These are phyloP conservation scores for Anthonomus grandis DNA, from an alignment of 1,140 invertebrate species.

Conservation along the genomic window DNA sequence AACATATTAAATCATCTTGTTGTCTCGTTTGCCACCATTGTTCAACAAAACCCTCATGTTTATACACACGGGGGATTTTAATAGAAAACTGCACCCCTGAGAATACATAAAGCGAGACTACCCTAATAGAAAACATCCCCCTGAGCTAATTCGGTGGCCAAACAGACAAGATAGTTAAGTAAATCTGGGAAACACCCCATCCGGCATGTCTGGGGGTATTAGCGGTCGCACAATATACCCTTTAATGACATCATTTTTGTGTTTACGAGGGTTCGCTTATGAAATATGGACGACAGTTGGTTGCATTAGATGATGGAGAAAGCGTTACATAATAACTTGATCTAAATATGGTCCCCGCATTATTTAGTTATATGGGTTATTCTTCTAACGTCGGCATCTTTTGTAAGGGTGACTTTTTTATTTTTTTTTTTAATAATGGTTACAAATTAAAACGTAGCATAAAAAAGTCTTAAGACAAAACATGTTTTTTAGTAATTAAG, in stretches of 20 bases:
- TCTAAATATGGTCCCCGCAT: no score
- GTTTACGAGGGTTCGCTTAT: no score
- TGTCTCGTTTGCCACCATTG: constrained; percentile 17
- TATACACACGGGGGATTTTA: constrained; percentile 10
- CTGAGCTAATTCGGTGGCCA: constrained; percentile 16
- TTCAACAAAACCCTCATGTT: constrained; percentile 7
- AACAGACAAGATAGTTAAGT: constrained; percentile 25
- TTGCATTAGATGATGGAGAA: no score
- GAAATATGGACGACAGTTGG: no score
- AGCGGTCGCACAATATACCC: constrained; percentile 1
- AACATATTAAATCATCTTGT: constrained; percentile 11
- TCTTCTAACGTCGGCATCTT: no score
- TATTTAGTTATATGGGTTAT: no score
- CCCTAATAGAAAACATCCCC: constrained; percentile 22
- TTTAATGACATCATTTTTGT: constrained; percentile 18
- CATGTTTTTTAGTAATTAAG: no score
- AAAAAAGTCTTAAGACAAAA: no score
- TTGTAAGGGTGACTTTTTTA: no score
- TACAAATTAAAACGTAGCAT: no score
- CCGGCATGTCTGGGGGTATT: constrained; percentile 16
- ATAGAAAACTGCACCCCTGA: constrained; percentile 13
- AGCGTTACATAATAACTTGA: no score
- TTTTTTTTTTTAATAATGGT: no score
- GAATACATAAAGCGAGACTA: constrained; percentile 7
- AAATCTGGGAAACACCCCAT: constrained; percentile 21